A percentile compares a stretch with the other conserved stretches of the same genome.
phyloP scores from a whole-genome alignment of 2,113 vertebrate species.

The Cacatua alba region DNA sequence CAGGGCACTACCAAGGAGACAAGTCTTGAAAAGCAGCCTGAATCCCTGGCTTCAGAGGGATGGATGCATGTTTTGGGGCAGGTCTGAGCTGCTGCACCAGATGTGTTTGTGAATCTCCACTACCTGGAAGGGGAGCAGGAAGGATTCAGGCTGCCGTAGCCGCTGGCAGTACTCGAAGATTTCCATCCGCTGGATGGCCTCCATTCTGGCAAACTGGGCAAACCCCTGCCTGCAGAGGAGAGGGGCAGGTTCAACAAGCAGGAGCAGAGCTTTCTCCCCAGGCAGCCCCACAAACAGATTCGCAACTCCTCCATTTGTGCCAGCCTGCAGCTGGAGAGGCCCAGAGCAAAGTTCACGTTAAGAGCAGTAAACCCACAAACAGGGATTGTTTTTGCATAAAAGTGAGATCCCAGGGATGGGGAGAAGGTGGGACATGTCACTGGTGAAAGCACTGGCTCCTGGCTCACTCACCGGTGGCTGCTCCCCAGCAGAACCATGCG shows the following conservation, averaged over 20 bases:
- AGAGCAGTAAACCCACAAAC: background rate
- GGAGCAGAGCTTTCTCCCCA: background rate
- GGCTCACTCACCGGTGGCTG: conserved; percentile 80
- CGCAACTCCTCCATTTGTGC: background rate
- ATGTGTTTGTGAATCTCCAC: background rate
- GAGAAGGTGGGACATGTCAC: background rate
- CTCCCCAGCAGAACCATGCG: conserved; percentile 86
- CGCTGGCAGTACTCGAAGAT: conserved; percentile 87
- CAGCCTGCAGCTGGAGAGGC: background rate
- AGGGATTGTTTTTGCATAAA: background rate
- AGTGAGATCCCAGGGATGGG: background rate
- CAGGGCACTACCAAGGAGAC: accelerated
- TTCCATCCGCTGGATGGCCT: conserved; percentile 87
- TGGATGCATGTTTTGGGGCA: background rate
- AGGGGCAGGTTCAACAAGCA: background rate
- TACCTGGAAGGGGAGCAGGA: conserved; percentile 89
- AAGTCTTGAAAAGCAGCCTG: background rate
- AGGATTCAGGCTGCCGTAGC: conserved; percentile 74
- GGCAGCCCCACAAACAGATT: background rate
- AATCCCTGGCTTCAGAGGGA: background rate
- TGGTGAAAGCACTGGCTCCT: background rate
- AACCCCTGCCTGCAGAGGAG: conserved; percentile 77
- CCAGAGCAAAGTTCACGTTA: background rate
- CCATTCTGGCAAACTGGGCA: conserved; percentile 78
- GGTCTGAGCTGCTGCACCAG: background rate